Base-by-base conservation (phyloP, 1,140 invertebrate species). In the Wasmannia auropunctata region DNA sequence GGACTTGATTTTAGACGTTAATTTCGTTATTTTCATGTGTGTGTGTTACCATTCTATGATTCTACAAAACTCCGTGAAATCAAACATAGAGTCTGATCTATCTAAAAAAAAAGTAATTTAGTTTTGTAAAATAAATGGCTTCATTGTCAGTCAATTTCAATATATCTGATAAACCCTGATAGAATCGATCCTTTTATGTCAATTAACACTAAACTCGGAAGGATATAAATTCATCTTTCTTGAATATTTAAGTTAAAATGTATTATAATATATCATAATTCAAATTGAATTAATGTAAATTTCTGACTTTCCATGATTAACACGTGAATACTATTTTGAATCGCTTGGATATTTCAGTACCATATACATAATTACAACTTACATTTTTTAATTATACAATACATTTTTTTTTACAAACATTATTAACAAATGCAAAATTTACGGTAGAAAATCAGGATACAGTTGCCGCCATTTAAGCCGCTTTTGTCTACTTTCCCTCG, bases 341-440 rank as follows among this genome's bases (percentile, higher is more conserved):
- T 14, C 5, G 6, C 28, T 54, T 34, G 8, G 1, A 28, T 14
- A 14, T 43, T 22, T 46, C 51, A 49, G 5, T n/a, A 10, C 16
- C 14, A 14, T 58, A 14, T 5, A 40, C 3, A 28, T 62, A 77
- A 62, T 76, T 43, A 28, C 11, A 43, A 1, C 16, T 3, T 16
- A 51, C 19, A 2, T 19, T 51, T 31, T 63, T 63, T 16, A 43
- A 76, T 60, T 11, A 10, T 28, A 2, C 43, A 37, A 65, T 49
- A 40, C 14, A 51, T 54, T 80, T 80, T 54, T 80, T 80, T 67
- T 67, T 0, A 37, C 31, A 25, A 65, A 49, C 22, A 14, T 60
- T 49, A 22, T 46, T 65, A 63, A 34, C 43, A 49, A 65, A 63
- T 34, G 40, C 19, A 43, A 77, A 77, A 77, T 46, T 62, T 77